Percentiles rank a stretch among this genome's conserved stretches.
phyloP scores from a whole-genome alignment of 2,888 invertebrate genomes.

The Eupelmus urozonus region DNA sequence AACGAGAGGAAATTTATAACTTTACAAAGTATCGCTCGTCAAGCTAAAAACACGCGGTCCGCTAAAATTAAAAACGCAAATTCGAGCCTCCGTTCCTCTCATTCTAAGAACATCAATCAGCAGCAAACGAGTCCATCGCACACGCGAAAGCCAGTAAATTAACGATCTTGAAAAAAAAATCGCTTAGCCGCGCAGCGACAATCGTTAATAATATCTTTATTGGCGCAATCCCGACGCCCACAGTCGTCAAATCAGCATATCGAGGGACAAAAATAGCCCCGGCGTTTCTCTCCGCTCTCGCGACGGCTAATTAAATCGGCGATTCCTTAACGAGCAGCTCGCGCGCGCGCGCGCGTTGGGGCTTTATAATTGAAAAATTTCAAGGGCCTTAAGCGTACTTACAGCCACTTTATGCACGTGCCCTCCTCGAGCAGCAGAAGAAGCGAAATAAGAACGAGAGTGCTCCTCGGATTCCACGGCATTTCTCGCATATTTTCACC shows the following conservation, averaged over 20 bases:
- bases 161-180: background rate
- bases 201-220: conserved; percentile 23
- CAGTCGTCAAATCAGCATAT: background rate
- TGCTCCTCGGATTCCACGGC: conserved; percentile 63
- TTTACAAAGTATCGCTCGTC: too few species aligned
- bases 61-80: background rate
- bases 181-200: background rate
- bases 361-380: conserved; percentile 31
- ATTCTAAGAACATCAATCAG: background rate
- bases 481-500: conserved; percentile 67
- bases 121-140: background rate
- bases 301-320: conserved; percentile 29
- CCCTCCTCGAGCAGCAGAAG: conserved; percentile 69
- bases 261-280: conserved; percentile 27
- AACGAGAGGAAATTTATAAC: too few species aligned
- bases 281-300: background rate
- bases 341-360: background rate
- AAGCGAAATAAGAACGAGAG: conserved; percentile 61
- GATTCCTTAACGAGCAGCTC: conserved; percentile 36
- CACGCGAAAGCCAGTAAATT: background rate
- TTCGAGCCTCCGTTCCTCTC: background rate
- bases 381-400: conserved; percentile 64
- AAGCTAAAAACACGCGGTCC: too few species aligned
- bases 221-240: background rate
- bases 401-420: conserved; percentile 76